These are phyloP conservation scores for Adela reaumurella DNA, from an alignment of 2,888 invertebrate genomes.

Conservation along the genomic window DNA sequence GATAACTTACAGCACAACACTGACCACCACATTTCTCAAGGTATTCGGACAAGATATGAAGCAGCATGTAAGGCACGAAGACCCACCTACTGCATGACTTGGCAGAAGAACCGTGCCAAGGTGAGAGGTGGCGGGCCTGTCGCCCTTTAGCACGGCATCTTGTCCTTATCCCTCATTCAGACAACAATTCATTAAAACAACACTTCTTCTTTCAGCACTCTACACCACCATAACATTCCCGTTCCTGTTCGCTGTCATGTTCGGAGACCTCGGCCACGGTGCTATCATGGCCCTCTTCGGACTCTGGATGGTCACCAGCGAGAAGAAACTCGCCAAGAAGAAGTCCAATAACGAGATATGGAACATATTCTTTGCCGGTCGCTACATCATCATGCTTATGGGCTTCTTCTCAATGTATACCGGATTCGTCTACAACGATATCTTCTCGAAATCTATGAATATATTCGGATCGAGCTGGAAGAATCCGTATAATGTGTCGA, in stretches of 20 bases:
- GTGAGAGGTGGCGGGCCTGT: too few species aligned
- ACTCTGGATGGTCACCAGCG: conserved; percentile 74
- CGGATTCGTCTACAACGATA: conserved; percentile 89
- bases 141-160: too few species aligned
- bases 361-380: conserved; percentile 97
- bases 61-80: too few species aligned
- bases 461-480: conserved; percentile 90
- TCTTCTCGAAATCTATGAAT: conserved; percentile 94
- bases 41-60: too few species aligned
- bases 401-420: conserved; percentile 69
- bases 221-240: conserved; percentile 92
- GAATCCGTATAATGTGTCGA: conserved; percentile 52
- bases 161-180: too few species aligned
- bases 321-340: conserved; percentile 68
- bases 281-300: conserved; percentile 78
- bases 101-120: too few species aligned
- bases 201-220: conserved; percentile 57
- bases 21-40: too few species aligned
- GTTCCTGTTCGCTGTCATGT: conserved; percentile 94
- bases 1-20: too few species aligned
- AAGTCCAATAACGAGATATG: conserved; percentile 84
- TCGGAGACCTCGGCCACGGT: conserved; percentile 92
- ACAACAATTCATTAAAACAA: too few species aligned
- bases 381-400: conserved; percentile 97
- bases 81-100: too few species aligned